Evolutionary conservation across 2,113 vertebrate genomes (phyloP).

Genomic region (Pundamilia nyererei): DNA sequence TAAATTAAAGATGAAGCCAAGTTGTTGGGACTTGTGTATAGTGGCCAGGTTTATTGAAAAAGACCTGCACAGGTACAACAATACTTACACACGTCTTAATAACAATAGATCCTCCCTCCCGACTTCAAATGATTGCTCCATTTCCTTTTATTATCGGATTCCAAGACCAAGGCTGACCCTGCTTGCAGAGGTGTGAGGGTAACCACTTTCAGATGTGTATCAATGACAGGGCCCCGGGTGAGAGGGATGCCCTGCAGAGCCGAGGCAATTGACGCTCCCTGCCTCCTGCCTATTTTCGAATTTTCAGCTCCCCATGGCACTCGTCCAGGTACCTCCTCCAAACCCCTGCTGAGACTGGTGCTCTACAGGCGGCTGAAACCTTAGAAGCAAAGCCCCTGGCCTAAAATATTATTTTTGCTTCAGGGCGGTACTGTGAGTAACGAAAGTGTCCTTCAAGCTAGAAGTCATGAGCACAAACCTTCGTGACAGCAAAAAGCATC

Average conservation of each 20-base stretch:
- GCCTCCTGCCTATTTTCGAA: conserved; percentile 54
- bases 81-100: conserved; percentile 16
- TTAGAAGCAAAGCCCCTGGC: conserved; percentile 37
- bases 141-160: conserved; percentile 69
- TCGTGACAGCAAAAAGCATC: conserved; percentile 25
- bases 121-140: conserved; percentile 61
- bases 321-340: conserved; percentile 45
- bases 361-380: conserved; percentile 54
- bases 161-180: conserved; percentile 47
- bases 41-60: background rate
- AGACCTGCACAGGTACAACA: background rate
- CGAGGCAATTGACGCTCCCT: conserved; percentile 32
- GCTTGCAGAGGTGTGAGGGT: conserved; percentile 63
- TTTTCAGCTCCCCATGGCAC: conserved; percentile 55
- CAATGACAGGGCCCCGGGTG: conserved; percentile 23
- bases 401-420: conserved; percentile 33
- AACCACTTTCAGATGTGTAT: conserved; percentile 72
- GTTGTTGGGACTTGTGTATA: background rate
- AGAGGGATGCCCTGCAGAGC: conserved; percentile 36
- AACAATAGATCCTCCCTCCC: conserved; percentile 45
- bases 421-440: conserved; percentile 19
- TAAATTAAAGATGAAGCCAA: background rate
- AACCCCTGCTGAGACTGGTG: conserved; percentile 18
- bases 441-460: conserved; percentile 29
- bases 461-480: background rate